Evolutionary conservation across 2,888 invertebrate species (phyloP).

Genomic region (Norana najaformis): DNA sequence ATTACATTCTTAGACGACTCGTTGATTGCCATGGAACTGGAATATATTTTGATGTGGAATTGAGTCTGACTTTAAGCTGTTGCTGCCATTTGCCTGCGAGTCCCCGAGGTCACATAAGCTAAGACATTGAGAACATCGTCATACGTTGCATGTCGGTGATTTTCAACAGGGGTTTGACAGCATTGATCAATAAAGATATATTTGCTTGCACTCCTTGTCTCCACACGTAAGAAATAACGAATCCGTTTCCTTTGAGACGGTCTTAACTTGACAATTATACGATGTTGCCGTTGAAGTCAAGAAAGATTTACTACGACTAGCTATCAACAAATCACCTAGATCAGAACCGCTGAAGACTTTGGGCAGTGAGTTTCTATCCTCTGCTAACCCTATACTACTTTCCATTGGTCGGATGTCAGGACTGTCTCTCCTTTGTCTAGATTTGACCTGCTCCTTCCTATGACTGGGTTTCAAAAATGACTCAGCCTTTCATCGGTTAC

Average conservation of each 20-base stretch:
- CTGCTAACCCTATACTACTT: neutral
- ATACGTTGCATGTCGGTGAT: neutral
- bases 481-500: neutral
- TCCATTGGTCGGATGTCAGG: too few relatives aligned
- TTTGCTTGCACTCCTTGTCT: neutral
- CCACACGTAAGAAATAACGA: neutral
- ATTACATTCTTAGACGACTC: neutral
- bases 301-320: neutral
- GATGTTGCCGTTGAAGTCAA: neutral
- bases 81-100: neutral
- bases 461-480: neutral
- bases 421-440: too few relatives aligned
- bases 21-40: neutral
- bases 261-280: neutral
- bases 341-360: neutral
- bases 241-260: neutral
- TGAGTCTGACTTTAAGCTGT: neutral
- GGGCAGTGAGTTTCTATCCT: neutral
- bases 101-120: neutral
- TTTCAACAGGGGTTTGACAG: neutral
- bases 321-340: neutral
- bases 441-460: neutral
- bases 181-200: neutral
- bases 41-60: neutral
- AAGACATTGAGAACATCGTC: neutral